Evolutionary conservation across 2,888 invertebrate genomes (phyloP).

Genomic region (Tenthredo amoena): DNA sequence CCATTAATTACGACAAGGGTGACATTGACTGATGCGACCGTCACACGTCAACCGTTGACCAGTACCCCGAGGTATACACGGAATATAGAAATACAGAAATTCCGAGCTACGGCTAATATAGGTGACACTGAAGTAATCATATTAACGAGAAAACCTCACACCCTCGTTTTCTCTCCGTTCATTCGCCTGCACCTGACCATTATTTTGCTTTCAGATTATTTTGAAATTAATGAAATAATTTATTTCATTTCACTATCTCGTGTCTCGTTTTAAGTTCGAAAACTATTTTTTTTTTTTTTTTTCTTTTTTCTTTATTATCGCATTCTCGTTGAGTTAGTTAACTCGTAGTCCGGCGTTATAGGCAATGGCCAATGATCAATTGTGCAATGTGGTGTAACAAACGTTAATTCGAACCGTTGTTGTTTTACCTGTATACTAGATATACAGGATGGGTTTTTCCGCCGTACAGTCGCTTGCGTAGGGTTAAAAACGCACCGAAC

Average conservation of each 20-base stretch:
- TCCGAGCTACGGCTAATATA: slow-evolving; percentile 28
- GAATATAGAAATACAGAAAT: slow-evolving; percentile 25
- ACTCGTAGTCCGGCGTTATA: not conserved
- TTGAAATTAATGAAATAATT: not conserved
- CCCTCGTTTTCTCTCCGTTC: not conserved
- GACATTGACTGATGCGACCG: slow-evolving; percentile 64
- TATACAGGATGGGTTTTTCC: not conserved
- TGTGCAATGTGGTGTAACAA: slow-evolving; percentile 11
- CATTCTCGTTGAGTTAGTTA: not conserved
- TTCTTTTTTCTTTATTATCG: not conserved
- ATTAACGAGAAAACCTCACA: slow-evolving; percentile 35
- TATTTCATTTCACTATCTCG: not conserved
- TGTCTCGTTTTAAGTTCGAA: not conserved
- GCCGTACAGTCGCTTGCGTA: not conserved
- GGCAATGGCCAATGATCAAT: slow-evolving; percentile 36
- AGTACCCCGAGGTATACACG: not conserved
- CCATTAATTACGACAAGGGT: slow-evolving; percentile 62
- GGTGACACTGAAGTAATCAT: slow-evolving; percentile 49
- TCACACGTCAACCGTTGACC: slow-evolving; percentile 46
- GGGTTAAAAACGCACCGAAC: slow-evolving; percentile 10
- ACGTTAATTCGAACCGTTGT: slow-evolving; percentile 27
- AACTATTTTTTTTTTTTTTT: not conserved
- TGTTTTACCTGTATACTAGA: not conserved
- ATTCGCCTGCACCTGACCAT: not conserved
- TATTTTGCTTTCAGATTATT: not conserved